Evolutionary conservation across 2,797 vertebrate genomes (phyloP), one percentile per base, ranked within the genome.

Genomic region (Octomys mimax): DNA sequence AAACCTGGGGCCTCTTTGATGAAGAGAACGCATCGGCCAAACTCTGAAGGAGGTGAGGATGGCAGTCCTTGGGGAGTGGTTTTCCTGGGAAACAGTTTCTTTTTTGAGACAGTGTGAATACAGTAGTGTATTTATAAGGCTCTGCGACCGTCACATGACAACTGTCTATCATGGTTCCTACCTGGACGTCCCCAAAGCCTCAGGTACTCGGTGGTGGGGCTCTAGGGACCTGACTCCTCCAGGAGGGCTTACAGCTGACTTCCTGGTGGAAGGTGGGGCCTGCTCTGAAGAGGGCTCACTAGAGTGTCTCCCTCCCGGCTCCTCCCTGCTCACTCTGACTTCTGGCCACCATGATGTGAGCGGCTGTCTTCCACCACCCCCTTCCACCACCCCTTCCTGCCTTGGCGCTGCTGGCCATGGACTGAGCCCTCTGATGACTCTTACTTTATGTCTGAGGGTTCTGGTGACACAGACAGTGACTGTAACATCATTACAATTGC

Each of bases 31-130:
- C 68, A 68, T 71, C 77, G 75, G 92, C 71, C 81, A 84, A 68
- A 71, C n/a, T 26, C 42, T 71, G n/a, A 6, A 12, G 62, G n/a
- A 77, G 62, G 21, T 26, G 24, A 73, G 22, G 33, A 77, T 26
- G 28, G 57, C 52, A 64, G 61, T 18, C 61, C 22, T 83, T 26
- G 33, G 36, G 13, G 71, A 89, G 26, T 57, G 62, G 87, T 91
- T 94, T 97, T 92, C 82, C 95, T 39, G 68, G 83, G 59, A 83
- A 87, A 68, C 82, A 46, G 19, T 52, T 21, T 33, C 54, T 57
- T 79, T 33, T 54, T 33, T 52, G 31, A 79, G 28, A 31, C 49
- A 2, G 31, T 31, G 26, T 57, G 54, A 57, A 57, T 2, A 57
- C 16, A 57, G 54, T 57, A 57, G 52, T 77, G 39, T n/a, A 36